Percentiles rank a stretch among this genome's conserved stretches.
These are phyloP conservation scores for Syngnathus scovelli DNA, from an alignment of 2,113 vertebrate genomes.

Conservation along the genomic window DNA sequence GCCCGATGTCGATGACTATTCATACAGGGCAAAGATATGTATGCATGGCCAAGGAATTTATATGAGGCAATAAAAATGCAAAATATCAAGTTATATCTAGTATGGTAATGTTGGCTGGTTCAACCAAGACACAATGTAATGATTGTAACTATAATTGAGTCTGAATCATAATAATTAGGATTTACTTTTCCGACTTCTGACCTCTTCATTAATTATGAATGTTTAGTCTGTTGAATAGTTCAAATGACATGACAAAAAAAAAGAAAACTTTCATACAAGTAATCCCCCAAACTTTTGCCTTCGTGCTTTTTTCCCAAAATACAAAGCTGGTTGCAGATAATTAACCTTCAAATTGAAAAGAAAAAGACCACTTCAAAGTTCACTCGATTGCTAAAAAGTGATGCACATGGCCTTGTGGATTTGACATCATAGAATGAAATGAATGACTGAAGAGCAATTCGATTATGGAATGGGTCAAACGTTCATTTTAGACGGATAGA, in stretches of 20 bases:
- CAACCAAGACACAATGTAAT: neutral
- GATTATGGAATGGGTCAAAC: neutral
- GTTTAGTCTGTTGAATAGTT: neutral
- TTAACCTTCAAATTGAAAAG: neutral
- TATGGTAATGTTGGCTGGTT: slow-evolving; percentile 4
- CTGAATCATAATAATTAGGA: neutral
- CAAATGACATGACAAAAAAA: neutral
- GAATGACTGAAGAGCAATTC: neutral
- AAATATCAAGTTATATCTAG: slow-evolving; percentile 32
- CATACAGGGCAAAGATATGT: slow-evolving; percentile 62
- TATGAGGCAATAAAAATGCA: slow-evolving; percentile 65
- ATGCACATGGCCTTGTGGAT: neutral
- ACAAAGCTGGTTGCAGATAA: neutral
- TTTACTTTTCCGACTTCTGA: neutral
- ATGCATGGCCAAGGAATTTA: slow-evolving; percentile 63
- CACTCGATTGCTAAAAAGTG: neutral
- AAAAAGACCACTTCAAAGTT: neutral
- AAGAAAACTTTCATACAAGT: neutral
- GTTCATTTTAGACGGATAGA: neutral
- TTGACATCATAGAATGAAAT: neutral
- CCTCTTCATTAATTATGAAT: neutral
- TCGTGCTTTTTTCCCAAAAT: neutral
- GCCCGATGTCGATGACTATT: slow-evolving; percentile 44
- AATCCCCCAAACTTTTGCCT: neutral
- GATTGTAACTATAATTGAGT: neutral